These are phyloP conservation scores for Mormyrus lacerda DNA, from an alignment of 2,113 vertebrate genomes.

Conservation along the genomic window DNA sequence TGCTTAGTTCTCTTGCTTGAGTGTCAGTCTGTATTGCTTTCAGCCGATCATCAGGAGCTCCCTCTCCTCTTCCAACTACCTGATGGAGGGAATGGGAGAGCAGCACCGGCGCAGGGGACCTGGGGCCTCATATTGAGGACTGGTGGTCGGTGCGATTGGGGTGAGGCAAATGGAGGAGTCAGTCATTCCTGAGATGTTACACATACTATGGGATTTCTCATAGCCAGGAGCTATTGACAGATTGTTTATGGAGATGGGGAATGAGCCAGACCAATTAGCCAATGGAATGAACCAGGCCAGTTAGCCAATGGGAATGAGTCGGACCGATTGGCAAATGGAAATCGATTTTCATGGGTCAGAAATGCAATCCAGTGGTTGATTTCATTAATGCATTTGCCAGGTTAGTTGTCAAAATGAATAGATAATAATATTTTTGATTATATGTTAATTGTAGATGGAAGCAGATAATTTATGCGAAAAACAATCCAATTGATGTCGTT, in stretches of 20 bases:
- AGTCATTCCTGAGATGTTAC: conserved; percentile 81
- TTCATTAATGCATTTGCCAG: neutral
- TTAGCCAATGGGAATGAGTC: neutral
- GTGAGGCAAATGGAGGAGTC: conserved; percentile 75
- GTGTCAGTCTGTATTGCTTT: neutral
- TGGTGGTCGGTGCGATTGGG: conserved; percentile 65
- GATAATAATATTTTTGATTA: neutral
- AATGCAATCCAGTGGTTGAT: conserved; percentile 11
- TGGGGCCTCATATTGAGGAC: conserved; percentile 67
- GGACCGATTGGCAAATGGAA: neutral
- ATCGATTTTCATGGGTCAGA: conserved; percentile 13
- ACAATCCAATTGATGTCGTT: neutral
- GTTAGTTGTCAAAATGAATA: conserved; percentile 2
- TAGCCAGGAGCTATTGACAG: conserved; percentile 60
- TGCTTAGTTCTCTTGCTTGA: neutral
- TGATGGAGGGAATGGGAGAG: conserved; percentile 83
- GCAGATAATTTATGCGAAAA: neutral
- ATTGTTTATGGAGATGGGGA: neutral
- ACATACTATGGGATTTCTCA: conserved; percentile 85
- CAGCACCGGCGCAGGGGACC: conserved; percentile 71
- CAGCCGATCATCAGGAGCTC: neutral
- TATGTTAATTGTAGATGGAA: neutral
- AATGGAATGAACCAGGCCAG: neutral
- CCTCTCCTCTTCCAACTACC: conserved; percentile 52
- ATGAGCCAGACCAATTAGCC: neutral